Percentiles rank a stretch among this genome's conserved stretches.
Conservation (phyloP, 2,888 invertebrate genomes). For the Drosophila atroscutellata region DNA sequence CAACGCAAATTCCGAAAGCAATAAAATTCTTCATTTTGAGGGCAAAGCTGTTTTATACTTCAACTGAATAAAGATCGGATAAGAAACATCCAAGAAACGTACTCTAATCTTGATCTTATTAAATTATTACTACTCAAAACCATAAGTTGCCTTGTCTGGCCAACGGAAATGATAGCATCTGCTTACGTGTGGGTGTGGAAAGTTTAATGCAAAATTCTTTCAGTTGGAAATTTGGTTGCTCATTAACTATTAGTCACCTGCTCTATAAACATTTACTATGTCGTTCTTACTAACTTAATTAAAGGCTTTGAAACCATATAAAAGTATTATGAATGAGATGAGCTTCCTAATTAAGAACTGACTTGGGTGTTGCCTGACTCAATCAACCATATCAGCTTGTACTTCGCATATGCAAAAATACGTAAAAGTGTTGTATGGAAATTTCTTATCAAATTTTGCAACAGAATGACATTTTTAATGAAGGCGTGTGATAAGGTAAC, state of each 20-base stretch:
- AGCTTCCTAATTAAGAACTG: neutral
- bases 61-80: neutral
- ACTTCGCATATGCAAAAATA: neutral
- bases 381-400: neutral
- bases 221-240: neutral
- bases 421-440: neutral
- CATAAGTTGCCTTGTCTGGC: neutral
- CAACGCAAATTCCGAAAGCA: neutral
- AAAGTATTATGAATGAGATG: slow-evolving; percentile 4
- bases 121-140: neutral
- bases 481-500: slow-evolving; percentile 39
- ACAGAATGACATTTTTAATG: slow-evolving; percentile 2
- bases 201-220: neutral
- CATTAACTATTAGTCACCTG: neutral
- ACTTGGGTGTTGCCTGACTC: slow-evolving; percentile 12
- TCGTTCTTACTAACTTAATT: slow-evolving; percentile 1
- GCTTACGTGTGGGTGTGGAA: neutral
- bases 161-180: neutral
- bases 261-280: slow-evolving; percentile 1
- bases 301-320: neutral
- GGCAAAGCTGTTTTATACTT: neutral
- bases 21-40: neutral
- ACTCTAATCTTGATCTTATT: neutral
- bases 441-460: slow-evolving; percentile 8
- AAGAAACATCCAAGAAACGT: neutral